These are phyloP conservation scores for Turdus rufiventris DNA, from an alignment of 2,113 vertebrate genomes.

Conservation along the genomic window DNA sequence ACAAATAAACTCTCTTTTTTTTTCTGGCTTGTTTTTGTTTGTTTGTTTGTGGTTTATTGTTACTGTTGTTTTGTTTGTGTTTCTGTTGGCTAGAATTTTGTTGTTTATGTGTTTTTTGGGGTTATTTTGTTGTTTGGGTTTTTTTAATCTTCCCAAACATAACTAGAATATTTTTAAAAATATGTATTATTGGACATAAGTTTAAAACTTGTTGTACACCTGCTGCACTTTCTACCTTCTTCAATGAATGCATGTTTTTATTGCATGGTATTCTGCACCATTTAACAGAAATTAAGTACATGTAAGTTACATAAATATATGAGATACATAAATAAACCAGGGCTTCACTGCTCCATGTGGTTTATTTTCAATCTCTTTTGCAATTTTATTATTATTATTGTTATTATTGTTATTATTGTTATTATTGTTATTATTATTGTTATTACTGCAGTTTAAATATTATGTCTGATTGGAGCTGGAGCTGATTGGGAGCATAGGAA, in stretches of 20 bases:
- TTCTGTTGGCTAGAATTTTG: not conserved
- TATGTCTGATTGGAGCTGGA: not conserved
- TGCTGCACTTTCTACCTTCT: not conserved
- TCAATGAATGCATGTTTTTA: not conserved
- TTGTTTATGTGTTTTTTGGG: not conserved
- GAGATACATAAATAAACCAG: not conserved
- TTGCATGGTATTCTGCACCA: not conserved
- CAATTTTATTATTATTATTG: not conserved
- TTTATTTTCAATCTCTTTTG: not conserved
- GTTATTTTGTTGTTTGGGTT: not conserved
- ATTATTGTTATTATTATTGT: not conserved
- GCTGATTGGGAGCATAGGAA: not conserved
- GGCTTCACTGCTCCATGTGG: not conserved
- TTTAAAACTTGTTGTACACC: not conserved
- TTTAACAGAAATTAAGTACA: not conserved
- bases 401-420: not conserved
- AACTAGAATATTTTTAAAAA: not conserved
- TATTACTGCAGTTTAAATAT: not conserved
- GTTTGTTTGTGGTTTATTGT: not conserved
- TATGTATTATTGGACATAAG: not conserved
- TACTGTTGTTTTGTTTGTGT: not conserved
- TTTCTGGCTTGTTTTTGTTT: not conserved
- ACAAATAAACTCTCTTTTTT: not conserved
- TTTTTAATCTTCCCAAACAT: not conserved
- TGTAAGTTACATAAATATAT: not conserved